These are phyloP conservation scores for Halcyon smyrnensis DNA, from an alignment of 2,797 vertebrate genomes.

Conservation along the genomic window DNA sequence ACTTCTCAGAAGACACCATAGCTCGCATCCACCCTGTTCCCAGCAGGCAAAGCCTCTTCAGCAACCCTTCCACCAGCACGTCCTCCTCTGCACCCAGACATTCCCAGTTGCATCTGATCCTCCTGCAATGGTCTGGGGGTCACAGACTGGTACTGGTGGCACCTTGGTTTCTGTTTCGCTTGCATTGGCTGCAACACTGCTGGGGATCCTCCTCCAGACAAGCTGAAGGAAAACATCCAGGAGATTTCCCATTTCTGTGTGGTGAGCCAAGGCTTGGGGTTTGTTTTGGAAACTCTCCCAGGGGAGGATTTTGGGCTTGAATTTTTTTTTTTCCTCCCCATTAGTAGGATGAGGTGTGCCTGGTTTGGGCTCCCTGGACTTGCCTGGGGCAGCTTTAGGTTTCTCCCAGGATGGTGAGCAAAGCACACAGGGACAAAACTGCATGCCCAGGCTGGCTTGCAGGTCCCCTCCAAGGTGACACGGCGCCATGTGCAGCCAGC, in stretches of 20 bases:
- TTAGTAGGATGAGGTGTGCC: neutral
- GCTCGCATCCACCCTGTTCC: accelerated
- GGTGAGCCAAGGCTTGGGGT: neutral
- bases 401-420: neutral
- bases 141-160: neutral
- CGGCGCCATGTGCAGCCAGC: accelerated
- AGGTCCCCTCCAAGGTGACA: neutral
- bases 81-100: neutral
- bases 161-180: neutral
- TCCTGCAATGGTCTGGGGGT: neutral
- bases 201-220: neutral
- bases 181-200: neutral
- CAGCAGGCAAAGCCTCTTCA: accelerated
- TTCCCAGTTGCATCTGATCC: neutral
- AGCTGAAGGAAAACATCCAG: neutral
- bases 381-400: neutral
- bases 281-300: conserved; percentile 49
- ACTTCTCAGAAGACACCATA: neutral
- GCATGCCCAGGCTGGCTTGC: neutral
- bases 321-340: neutral
- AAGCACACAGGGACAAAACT: neutral
- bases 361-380: neutral
- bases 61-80: neutral
- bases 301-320: neutral
- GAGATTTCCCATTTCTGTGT: neutral